Percentiles rank a stretch among this genome's conserved stretches.
phyloP scores from a whole-genome alignment of 2,797 vertebrate species.

The Peromyscus nudipes region DNA sequence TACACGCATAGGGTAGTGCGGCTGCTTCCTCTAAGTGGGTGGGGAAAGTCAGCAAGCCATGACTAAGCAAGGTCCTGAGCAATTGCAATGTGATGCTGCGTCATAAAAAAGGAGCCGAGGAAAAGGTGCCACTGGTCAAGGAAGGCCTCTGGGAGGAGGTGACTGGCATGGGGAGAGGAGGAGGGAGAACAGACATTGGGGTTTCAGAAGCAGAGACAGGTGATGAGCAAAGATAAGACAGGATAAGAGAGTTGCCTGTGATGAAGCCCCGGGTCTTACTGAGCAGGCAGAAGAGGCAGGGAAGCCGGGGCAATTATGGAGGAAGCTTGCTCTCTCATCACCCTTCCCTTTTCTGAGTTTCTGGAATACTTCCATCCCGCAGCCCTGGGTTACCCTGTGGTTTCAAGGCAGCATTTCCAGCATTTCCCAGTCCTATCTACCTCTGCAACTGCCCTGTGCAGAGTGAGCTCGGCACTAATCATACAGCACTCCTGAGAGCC shows the following conservation, averaged over 20 bases:
- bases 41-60: slow-evolving; percentile 14
- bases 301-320: background rate
- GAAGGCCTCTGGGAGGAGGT: slow-evolving; percentile 2
- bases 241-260: slow-evolving; percentile 54
- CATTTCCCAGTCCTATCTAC: background rate
- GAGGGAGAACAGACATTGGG: background rate
- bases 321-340: background rate
- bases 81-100: background rate
- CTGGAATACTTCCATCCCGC: no score
- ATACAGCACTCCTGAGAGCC: fast-evolving
- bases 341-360: background rate
- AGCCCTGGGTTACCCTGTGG: background rate
- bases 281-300: slow-evolving; percentile 6
- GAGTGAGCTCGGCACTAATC: background rate
- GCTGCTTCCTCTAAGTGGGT: slow-evolving; percentile 40
- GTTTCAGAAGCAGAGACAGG: slow-evolving; percentile 51
- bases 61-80: background rate
- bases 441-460: background rate
- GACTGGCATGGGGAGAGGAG: background rate
- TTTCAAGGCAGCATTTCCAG: background rate
- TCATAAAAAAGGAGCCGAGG: background rate
- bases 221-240: background rate
- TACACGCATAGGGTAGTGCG: background rate
- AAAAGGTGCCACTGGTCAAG: background rate
- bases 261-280: background rate